Evolutionary conservation across 2,797 vertebrate genomes (phyloP), one percentile per base, ranked within the genome.

Genomic region (Oceanodroma leucorhoa): DNA sequence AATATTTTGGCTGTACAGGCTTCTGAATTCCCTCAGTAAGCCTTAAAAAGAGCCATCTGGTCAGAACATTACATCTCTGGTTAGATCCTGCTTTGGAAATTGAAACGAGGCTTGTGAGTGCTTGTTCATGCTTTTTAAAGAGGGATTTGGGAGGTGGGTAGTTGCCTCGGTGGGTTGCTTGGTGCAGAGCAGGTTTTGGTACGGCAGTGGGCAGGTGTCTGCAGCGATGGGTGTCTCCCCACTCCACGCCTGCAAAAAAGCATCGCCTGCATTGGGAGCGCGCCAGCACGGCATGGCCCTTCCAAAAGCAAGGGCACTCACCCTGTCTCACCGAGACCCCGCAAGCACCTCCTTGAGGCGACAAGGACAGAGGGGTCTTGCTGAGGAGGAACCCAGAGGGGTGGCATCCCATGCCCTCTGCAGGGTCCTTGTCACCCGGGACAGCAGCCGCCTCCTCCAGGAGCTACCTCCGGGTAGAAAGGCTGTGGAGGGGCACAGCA

Each of bases 11-110:
- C 96, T 93, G 76, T 81, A 95, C 66, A 81, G 95, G 93, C 92
- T 96, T 96, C 89, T 93, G 94, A 96, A 95, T 97, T 97, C 95
- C 97, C 97, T 95, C 95, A 96, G 98, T 97, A 96, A 96, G 95
- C 69, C 95, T 95, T 95, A 87, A 86, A 97, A 97, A 97, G 96
- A 94, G 93, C 97, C 97, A 98, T 97, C 97, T 98, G 98, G 97
- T 92, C 91, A 81, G 72, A 97, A 95, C 71, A 95, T 90, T 95
- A 79, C 54, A 86, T 94, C 97, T 96, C 96, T 94, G 95, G 93
- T 97, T 95, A 94, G 94, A 85, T 70, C 77, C 82, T 76, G 54
- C 87, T 88, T 94, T 83, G 84, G 87, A 95, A 90, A 95, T 46
- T 77, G 90, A 89, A 96, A 93, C 2, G 43, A 90, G 69, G 71